Evolutionary conservation across 1,140 invertebrate species (phyloP).

Genomic region (Doryteuthis pealeii): DNA sequence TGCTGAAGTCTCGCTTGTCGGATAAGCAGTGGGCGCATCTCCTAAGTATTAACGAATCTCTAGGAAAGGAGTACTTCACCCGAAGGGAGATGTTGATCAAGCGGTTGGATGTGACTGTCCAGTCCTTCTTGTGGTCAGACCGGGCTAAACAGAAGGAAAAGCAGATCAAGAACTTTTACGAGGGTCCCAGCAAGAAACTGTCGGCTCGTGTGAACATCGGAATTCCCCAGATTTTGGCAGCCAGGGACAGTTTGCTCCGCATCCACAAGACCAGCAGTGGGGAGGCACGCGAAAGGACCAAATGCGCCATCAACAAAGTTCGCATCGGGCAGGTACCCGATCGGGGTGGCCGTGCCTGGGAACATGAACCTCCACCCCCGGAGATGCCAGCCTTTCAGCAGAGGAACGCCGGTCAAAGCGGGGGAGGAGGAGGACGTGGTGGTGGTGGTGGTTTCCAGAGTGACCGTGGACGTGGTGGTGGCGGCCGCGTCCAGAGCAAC

Average conservation of each 20-base stretch:
- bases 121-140: slow-evolving; percentile 91
- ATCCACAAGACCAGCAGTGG: slow-evolving; percentile 87
- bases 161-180: slow-evolving; percentile 72
- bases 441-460: slow-evolving; percentile 20
- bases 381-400: slow-evolving; percentile 95
- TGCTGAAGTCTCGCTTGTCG: slow-evolving; percentile 74
- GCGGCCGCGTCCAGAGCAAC: slow-evolving; percentile 20
- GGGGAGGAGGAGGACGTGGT: slow-evolving; percentile 20
- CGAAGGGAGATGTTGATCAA: slow-evolving; percentile 86
- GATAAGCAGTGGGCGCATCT: slow-evolving; percentile 82
- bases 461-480: slow-evolving; percentile 20
- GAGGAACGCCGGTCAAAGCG: slow-evolving; percentile 44
- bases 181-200: slow-evolving; percentile 69
- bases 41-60: slow-evolving; percentile 69
- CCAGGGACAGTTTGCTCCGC: slow-evolving; percentile 70
- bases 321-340: slow-evolving; percentile 77
- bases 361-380: slow-evolving; percentile 86
- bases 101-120: slow-evolving; percentile 88
- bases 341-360: slow-evolving; percentile 83
- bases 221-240: slow-evolving; percentile 76
- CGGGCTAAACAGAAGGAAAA: slow-evolving; percentile 70
- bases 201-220: slow-evolving; percentile 68
- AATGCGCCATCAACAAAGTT: slow-evolving; percentile 80
- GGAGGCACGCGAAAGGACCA: slow-evolving; percentile 76
- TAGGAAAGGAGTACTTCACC: slow-evolving; percentile 79